Conservation (phyloP, 2,797 vertebrate genomes). For the Coendou prehensilis region DNA sequence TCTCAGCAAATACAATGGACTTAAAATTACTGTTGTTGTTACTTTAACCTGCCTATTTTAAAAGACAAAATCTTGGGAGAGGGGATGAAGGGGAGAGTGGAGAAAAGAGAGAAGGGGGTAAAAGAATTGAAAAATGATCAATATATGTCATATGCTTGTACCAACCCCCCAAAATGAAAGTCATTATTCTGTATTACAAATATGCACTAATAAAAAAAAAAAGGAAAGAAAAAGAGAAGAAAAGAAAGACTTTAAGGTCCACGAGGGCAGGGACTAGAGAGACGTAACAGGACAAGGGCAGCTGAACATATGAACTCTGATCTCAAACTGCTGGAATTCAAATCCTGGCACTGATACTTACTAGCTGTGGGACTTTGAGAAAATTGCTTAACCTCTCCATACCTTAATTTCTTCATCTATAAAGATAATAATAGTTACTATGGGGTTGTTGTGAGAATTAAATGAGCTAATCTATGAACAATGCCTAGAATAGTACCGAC, state of each 20-base stretch:
- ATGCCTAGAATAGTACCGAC: neutral
- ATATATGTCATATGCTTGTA: neutral
- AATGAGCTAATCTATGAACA: neutral
- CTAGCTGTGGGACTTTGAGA: neutral
- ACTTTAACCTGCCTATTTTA: neutral
- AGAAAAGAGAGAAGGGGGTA: neutral
- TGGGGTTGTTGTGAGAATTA: neutral
- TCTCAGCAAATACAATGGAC: neutral
- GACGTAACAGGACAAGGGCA: neutral
- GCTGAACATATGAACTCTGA: neutral
- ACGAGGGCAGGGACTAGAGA: neutral
- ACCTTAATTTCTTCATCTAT: neutral
- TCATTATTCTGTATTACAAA: neutral
- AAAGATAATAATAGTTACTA: neutral
- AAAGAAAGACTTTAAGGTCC: neutral
- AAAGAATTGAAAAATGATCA: neutral
- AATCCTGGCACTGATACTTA: slow-evolving; percentile 16
- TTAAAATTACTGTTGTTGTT: neutral
- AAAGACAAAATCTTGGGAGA: neutral
- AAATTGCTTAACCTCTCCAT: slow-evolving; percentile 30
- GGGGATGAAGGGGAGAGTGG: neutral
- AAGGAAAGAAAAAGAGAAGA: neutral
- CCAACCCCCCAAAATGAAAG: neutral
- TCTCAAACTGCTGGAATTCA: neutral
- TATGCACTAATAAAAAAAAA: no score